Base-by-base conservation (phyloP, 2,113 vertebrate genomes). In the Columba janthina region DNA sequence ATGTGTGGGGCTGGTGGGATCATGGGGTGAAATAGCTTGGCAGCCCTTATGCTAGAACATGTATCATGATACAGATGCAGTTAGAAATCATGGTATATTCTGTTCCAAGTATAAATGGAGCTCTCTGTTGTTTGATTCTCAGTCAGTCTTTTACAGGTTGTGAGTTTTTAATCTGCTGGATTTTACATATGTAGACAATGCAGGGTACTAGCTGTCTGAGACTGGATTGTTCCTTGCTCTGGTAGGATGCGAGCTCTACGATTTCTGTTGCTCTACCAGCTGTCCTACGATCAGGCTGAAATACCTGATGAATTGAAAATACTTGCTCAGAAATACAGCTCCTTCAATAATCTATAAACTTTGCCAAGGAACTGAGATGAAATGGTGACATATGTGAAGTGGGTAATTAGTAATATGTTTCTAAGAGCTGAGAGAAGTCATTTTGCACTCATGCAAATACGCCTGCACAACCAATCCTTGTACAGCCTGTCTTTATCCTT, bases 401-500 rank as follows among this genome's bases (percentile, higher is more conserved):
- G 34, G 42, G 60, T 93, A 94, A 95, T 94, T 92, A 90, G 89
- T 50, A 51, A 22, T n/a, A 46, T 92, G 65, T 94, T 95, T 90
- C 42, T 87, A 29, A 75, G 80, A 89, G 73, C 22, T 86, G 61
- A 88, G 82, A 67, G 61, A 79, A 96, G 83, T 93, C 22, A 38
- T 89, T 90, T 69, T 90, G 66, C 61, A 19, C 88, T 90, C 54
- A 28, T 7, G 21, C 46, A 61, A 90, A 86, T 94, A 57, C 0
- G 40, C 85, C 79, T 89, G 57, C 86, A 75, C 48, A 69, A 56
- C 57, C 70, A 75, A 65, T 96, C 93, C 73, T 74, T 78, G 70
- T 86, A 78, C 86, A 94, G 88, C 65, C 70, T 95, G 90, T 92
- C 90, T 94, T 96, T 94, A 89, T 81, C 64, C 85, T 93, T 81